phyloP scores from a whole-genome alignment of 37 sponge, comb jelly and placozoan species.

The Bolinopsis microptera region DNA sequence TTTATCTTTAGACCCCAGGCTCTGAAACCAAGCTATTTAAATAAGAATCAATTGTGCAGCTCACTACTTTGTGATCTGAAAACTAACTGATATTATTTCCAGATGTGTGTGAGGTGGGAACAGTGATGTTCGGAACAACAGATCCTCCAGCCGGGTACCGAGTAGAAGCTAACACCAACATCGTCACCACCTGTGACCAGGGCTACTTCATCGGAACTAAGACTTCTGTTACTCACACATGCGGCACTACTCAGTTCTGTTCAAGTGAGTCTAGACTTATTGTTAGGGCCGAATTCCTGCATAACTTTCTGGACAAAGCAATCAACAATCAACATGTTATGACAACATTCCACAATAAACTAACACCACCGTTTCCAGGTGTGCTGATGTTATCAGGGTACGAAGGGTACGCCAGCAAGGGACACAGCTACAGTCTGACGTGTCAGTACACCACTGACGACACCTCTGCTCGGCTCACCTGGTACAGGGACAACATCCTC shows the following conservation, averaged over 20 bases:
- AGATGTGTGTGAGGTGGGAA: neutral
- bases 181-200: conserved; percentile 8
- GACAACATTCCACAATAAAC: too few relatives aligned
- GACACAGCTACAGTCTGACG: neutral
- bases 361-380: too few relatives aligned
- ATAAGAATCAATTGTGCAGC: too few relatives aligned
- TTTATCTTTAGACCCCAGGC: too few relatives aligned
- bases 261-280: neutral
- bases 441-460: conserved; percentile 14
- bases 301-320: too few relatives aligned
- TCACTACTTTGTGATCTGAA: too few relatives aligned
- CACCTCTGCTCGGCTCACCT: neutral
- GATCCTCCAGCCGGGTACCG: conserved; percentile 26
- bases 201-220: neutral
- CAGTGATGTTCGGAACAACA: neutral
- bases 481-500: neutral
- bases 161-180: neutral
- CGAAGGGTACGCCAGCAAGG: neutral
- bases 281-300: too few relatives aligned
- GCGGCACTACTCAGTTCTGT: neutral
- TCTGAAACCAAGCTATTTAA: too few relatives aligned
- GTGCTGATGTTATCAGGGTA: neutral
- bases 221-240: neutral
- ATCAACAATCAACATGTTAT: too few relatives aligned
- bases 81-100: neutral